Base-by-base conservation (phyloP, 2,888 invertebrate genomes). In the Clistopyga incitator region DNA sequence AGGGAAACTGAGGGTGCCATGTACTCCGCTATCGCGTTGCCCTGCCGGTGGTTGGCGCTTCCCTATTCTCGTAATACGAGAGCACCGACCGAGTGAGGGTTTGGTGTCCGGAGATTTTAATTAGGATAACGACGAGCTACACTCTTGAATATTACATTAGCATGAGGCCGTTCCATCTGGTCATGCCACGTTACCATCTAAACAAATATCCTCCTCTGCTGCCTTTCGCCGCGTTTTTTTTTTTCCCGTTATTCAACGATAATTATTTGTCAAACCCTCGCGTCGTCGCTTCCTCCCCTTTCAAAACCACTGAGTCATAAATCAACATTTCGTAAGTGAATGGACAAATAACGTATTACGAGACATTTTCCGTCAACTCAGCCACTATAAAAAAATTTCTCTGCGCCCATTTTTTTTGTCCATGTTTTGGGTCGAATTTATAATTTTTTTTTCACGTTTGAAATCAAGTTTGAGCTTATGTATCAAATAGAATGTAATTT, bases 41-140 rank as follows among this genome's bases (percentile, higher is more conserved):
- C 67, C 65, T 45, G 47, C 23, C 15, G 47, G 25, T 47, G 47
- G 25, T 50, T 64, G 52, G 76, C 67, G 72, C 70, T n/a, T 45
- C 47, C 15, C 20, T 29, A 11, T 75, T 34, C 70, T 56, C 68
- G 56, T 71, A 68, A 82, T 82, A 79, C 71, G 56, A 67, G 78
- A 56, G 38, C 54, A 29, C 25, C 54, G 20, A 38, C 64, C 59
- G 75, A 29, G 52, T 34, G 34, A 10, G 61, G 72, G 74, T 56
- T 86, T 86, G 83, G 79, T 83, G 84, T 85, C 85, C 78, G 72
- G 84, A 90, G 89, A 90, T 90, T 90, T 90, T 90, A 90, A 90
- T 90, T 90, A 90, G 88, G 89, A 90, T 90, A 90, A 90, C 88
- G 87, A 67, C 82, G 78, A 85, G 84, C 86, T 82, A 86, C 75